Base-by-base conservation (phyloP, 2,888 invertebrate species). In the Tenthredo scrophulariae region DNA sequence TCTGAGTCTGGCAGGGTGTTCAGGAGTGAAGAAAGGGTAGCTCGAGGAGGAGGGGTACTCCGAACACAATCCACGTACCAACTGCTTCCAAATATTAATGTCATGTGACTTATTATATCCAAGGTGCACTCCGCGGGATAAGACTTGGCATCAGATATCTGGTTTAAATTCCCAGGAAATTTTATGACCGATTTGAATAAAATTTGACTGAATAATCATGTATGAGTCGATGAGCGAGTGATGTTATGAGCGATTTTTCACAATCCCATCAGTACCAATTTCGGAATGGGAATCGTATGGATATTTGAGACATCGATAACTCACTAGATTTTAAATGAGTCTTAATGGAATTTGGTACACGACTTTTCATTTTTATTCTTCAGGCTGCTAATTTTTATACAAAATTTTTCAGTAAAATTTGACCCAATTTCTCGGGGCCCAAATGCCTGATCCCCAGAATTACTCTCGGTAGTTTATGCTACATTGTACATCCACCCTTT, bases 51-150 rank as follows among this genome's bases (percentile, higher is more conserved):
- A 89, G 87, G 89, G 89, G 88, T 88, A 90, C 91, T 92, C 88
- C 90, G 90, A 92, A 93, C 92, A 93, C 92, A 92, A 93, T 93
- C 91, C 93, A 93, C 93, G 92, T 93, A 93, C 92, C 91, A 90
- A 92, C 91, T 92, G 92, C 92, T 92, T 93, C 92, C 92, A 92
- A 93, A 93, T 93, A 93, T 93, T 93, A 93, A 93, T 93, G 93
- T 93, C 93, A 93, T 92, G 92, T 93, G 93, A 93, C 93, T 93
- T 93, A 93, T 93, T 93, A 93, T 92, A 92, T 92, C 92, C 90
- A 88, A 91, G 91, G 91, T 90, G 89, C 91, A 91, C 90, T 90
- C 91, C 89, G 91, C 90, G 90, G 91, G 90, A 91, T 87, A 74
- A 87, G 88, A 87, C 89, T 88, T 89, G 79, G 79, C 85, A 84